Percentiles rank a stretch among this genome's conserved stretches.
phyloP scores from a whole-genome alignment of 2,797 vertebrate species.

The Sciurus carolinensis region DNA sequence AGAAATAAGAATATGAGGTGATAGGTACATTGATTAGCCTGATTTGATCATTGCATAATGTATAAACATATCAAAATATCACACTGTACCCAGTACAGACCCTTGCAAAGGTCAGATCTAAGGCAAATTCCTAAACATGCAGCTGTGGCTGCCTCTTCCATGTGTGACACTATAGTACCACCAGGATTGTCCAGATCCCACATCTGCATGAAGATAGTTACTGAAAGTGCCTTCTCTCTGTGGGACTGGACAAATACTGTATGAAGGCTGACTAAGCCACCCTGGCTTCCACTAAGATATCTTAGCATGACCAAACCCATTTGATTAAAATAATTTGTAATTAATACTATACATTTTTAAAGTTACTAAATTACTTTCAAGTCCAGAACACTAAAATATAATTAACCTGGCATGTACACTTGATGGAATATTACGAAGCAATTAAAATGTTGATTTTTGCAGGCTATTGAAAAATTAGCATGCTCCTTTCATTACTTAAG shows the following conservation, averaged over 20 bases:
- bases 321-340: conserved; percentile 77
- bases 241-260: not conserved
- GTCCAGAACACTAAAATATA: conserved; percentile 78
- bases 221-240: not conserved
- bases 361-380: conserved; percentile 76
- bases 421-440: conserved; percentile 82
- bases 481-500: conserved; percentile 73
- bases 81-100: not conserved
- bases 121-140: not conserved
- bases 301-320: conserved; percentile 52
- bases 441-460: conserved; percentile 83
- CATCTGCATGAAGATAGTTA: not conserved
- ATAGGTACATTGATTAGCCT: not conserved
- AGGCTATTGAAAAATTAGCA: conserved; percentile 79
- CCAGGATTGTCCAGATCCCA: not conserved
- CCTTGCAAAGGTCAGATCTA: not conserved
- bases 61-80: not conserved
- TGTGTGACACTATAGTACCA: not conserved
- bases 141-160: not conserved
- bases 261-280: not conserved
- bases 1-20: not conserved
- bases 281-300: not conserved
- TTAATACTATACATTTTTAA: conserved; percentile 74
- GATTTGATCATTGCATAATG: not conserved
- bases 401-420: conserved; percentile 75